Conservation (phyloP, 2,888 invertebrate species). For the Zaprionus lineosus region DNA sequence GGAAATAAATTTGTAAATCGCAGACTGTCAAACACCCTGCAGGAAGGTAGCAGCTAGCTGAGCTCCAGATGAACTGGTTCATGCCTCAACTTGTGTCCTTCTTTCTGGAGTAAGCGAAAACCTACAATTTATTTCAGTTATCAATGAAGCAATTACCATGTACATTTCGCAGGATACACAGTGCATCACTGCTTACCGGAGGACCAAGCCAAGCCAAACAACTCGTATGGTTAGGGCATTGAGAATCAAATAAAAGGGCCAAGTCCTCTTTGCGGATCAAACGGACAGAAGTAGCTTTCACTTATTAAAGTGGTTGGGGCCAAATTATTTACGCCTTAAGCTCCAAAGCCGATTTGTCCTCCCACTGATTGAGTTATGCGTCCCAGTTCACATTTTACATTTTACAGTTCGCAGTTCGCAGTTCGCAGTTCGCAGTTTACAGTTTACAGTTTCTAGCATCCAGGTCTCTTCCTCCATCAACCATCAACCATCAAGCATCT, state of each 20-base stretch:
- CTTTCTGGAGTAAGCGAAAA: too few species aligned
- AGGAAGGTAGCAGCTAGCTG: too few species aligned
- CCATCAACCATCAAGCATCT: background rate
- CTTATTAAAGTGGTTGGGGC: slow-evolving; percentile 64
- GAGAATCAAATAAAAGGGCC: slow-evolving; percentile 39
- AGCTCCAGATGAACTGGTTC: too few species aligned
- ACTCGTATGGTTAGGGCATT: slow-evolving; percentile 1
- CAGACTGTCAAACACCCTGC: slow-evolving; percentile 31
- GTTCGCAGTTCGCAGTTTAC: too few species aligned
- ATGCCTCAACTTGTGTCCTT: too few species aligned
- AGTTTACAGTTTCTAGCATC: too few species aligned
- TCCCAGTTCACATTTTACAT: background rate
- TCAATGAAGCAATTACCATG: too few species aligned
- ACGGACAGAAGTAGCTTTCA: slow-evolving; percentile 57
- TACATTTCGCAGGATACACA: too few species aligned
- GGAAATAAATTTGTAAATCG: background rate
- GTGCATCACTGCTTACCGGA: too few species aligned
- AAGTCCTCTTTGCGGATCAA: slow-evolving; percentile 51
- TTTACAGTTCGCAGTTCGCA: too few species aligned
- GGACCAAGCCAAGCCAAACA: too few species aligned
- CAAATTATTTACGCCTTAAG: slow-evolving; percentile 78
- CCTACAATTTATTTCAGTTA: too few species aligned
- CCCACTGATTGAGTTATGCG: slow-evolving; percentile 19
- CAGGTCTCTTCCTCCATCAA: background rate
- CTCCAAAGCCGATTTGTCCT: slow-evolving; percentile 69